phyloP scores from a whole-genome alignment of 2,113 vertebrate genomes.

The Ammodytes marinus region DNA sequence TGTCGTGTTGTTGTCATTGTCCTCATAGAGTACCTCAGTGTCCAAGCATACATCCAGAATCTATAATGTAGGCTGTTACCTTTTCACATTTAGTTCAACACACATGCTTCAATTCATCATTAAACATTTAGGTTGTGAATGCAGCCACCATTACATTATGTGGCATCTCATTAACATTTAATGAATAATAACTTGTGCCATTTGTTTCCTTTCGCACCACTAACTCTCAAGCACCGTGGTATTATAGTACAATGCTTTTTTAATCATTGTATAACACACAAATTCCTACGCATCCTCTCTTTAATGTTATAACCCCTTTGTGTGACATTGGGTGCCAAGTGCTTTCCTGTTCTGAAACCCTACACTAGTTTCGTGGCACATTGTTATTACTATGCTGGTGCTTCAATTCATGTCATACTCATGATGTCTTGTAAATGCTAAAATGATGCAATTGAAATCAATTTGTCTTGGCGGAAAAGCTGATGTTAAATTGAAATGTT shows the following conservation, averaged over 20 bases:
- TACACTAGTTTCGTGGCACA: neutral
- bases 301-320: neutral
- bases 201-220: neutral
- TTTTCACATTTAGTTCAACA: neutral
- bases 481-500: neutral
- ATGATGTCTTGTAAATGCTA: constrained; percentile 17
- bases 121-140: constrained; percentile 11
- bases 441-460: neutral
- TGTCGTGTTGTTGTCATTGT: neutral
- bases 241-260: neutral
- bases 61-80: neutral
- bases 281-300: neutral
- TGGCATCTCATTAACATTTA: constrained; percentile 26
- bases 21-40: neutral
- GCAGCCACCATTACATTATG: neutral
- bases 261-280: neutral
- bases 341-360: neutral
- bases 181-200: constrained; percentile 5
- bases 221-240: neutral
- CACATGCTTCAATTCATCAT: neutral
- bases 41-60: neutral
- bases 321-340: neutral
- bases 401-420: constrained; percentile 3
- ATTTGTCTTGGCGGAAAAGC: neutral
- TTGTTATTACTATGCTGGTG: neutral